Evolutionary conservation across 2,797 vertebrate species (phyloP).

Genomic region (Megaceryle alcyon): DNA sequence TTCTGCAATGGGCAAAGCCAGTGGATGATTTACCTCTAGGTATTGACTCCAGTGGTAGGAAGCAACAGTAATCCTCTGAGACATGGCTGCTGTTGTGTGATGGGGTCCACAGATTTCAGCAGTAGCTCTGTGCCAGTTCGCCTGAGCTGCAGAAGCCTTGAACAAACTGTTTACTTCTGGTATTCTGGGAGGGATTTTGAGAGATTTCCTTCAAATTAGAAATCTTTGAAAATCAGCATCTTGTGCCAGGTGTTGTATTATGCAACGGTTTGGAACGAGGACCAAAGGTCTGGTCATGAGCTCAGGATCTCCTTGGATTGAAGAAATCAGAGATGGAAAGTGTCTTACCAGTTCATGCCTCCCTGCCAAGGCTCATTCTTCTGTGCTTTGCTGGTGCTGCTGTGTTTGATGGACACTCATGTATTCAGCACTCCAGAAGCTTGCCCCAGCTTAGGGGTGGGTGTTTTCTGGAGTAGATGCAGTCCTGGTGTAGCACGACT

Average conservation of each 20-base stretch:
- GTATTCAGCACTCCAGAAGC: neutral
- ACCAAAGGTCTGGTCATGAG: neutral
- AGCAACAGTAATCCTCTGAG: neutral
- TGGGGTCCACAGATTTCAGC: neutral
- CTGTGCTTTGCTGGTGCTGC: neutral
- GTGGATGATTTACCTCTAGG: neutral
- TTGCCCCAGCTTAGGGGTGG: neutral
- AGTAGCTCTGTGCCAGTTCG: neutral
- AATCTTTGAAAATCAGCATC: slow-evolving; percentile 13
- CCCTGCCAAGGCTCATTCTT: neutral
- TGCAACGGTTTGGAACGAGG: neutral
- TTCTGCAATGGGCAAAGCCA: neutral
- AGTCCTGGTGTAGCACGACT: neutral
- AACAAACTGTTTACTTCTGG: slow-evolving; percentile 36
- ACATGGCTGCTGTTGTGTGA: neutral
- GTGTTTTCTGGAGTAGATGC: neutral
- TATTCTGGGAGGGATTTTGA: slow-evolving; percentile 42
- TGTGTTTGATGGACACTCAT: neutral
- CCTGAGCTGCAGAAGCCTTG: neutral
- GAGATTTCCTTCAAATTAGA: slow-evolving; percentile 51
- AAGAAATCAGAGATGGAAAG: neutral
- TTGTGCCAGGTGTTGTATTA: neutral
- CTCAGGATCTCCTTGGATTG: neutral
- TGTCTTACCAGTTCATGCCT: slow-evolving; percentile 20
- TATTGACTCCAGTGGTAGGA: neutral